A percentile compares a stretch with the other conserved stretches of the same genome.
These are phyloP conservation scores for Amaurobius ferox DNA, from an alignment of 2,888 invertebrate species.

Conservation along the genomic window DNA sequence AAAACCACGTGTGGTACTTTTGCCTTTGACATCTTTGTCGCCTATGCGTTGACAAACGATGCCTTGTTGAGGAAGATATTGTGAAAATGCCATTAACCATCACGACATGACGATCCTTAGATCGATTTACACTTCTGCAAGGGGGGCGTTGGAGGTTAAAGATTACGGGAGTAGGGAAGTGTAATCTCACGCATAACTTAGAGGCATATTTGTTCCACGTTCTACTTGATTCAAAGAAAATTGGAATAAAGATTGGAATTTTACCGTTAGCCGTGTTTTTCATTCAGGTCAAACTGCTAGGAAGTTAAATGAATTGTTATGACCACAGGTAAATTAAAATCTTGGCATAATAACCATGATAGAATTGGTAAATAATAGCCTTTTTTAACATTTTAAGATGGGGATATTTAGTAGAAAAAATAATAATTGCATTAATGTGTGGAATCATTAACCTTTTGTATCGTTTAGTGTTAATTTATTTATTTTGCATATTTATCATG, in stretches of 20 bases:
- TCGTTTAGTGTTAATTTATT: too few species aligned
- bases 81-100: constrained; percentile 68
- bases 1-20: constrained; percentile 61
- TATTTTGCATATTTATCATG: too few species aligned
- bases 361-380: too few species aligned
- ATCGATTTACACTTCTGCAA: constrained; percentile 30
- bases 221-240: neutral
- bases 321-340: too few species aligned
- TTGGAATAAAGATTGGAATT: neutral
- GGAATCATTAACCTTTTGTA: too few species aligned
- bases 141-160: neutral
- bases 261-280: too few species aligned
- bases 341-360: too few species aligned
- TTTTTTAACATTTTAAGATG: too few species aligned
- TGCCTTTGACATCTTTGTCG: constrained; percentile 63
- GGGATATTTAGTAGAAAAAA: too few species aligned
- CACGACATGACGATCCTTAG: constrained; percentile 36
- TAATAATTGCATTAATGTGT: too few species aligned
- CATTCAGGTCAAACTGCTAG: too few species aligned
- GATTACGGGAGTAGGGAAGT: neutral
- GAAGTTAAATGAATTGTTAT: too few species aligned
- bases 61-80: constrained; percentile 66
- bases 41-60: constrained; percentile 58
- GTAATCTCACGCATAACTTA: neutral
- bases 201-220: neutral